Evolutionary conservation across 2,888 invertebrate genomes (phyloP).

Genomic region (Andrena dorsata): DNA sequence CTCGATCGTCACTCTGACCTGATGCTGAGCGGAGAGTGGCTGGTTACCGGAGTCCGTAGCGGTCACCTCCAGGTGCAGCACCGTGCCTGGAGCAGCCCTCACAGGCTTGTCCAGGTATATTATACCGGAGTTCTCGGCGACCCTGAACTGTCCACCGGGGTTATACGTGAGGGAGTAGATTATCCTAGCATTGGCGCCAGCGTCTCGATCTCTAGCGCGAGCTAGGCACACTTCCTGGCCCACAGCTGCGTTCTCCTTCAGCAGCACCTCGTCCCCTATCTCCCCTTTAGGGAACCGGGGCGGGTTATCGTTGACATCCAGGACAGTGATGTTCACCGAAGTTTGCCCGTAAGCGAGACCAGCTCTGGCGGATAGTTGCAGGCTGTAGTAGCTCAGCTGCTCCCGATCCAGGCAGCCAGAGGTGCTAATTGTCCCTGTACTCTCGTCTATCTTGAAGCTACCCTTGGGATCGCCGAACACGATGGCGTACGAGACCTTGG

Average conservation of each 20-base stretch:
- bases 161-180: constrained; percentile 93
- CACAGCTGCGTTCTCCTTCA: constrained; percentile 96
- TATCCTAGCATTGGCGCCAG: constrained; percentile 94
- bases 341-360: constrained; percentile 92
- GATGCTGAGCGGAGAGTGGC: constrained; percentile 91
- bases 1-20: constrained; percentile 90
- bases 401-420: constrained; percentile 94
- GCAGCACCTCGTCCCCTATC: constrained; percentile 89
- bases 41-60: constrained; percentile 94
- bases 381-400: constrained; percentile 90
- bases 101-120: constrained; percentile 94
- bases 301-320: constrained; percentile 96
- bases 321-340: constrained; percentile 92
- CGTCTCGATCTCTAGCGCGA: constrained; percentile 94
- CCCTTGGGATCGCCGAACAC: constrained; percentile 92
- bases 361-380: constrained; percentile 92
- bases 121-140: constrained; percentile 94
- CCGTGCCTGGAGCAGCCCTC: constrained; percentile 90
- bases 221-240: constrained; percentile 97
- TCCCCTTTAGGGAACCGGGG: constrained; percentile 93
- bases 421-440: constrained; percentile 92
- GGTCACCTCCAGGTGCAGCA: constrained; percentile 91
- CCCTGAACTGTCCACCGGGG: constrained; percentile 92
- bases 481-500: constrained; percentile 90
- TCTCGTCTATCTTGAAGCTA: constrained; percentile 93